These are phyloP conservation scores for Megaceryle alcyon DNA, from an alignment of 2,797 vertebrate genomes.

Conservation along the genomic window DNA sequence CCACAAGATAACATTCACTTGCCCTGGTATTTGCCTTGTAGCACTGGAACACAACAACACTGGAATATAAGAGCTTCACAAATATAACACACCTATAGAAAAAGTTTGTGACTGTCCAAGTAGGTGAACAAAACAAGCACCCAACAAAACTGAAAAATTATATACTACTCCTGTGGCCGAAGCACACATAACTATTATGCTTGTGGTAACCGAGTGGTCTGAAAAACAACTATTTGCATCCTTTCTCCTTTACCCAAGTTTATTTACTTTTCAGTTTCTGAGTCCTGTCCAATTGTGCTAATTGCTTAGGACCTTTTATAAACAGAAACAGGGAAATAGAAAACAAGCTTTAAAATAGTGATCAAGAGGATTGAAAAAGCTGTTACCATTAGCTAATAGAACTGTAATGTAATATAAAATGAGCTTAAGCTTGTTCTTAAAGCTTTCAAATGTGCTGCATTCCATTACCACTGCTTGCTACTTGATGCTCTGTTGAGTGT, in stretches of 20 bases:
- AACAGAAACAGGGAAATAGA: background rate
- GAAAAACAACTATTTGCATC: background rate
- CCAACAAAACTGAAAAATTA: background rate
- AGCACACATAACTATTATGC: background rate
- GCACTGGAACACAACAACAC: background rate
- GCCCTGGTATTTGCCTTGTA: conserved; percentile 6
- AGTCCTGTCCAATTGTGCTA: background rate
- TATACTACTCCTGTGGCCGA: background rate
- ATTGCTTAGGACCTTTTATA: background rate
- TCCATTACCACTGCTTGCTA: background rate
- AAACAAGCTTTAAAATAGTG: background rate
- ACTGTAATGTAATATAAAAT: background rate
- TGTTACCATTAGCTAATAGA: background rate
- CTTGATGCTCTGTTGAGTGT: background rate
- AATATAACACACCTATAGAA: background rate
- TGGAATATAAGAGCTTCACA: background rate
- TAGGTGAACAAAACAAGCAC: background rate
- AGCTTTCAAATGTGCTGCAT: background rate
- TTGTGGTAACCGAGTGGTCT: background rate
- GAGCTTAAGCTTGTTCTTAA: background rate
- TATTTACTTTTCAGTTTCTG: conserved; percentile 4
- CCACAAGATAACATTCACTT: background rate
- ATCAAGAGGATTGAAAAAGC: background rate
- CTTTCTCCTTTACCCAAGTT: background rate
- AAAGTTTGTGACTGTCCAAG: background rate